These are phyloP conservation scores for Sprattus sprattus DNA, from an alignment of 2,113 vertebrate species.

Conservation along the genomic window DNA sequence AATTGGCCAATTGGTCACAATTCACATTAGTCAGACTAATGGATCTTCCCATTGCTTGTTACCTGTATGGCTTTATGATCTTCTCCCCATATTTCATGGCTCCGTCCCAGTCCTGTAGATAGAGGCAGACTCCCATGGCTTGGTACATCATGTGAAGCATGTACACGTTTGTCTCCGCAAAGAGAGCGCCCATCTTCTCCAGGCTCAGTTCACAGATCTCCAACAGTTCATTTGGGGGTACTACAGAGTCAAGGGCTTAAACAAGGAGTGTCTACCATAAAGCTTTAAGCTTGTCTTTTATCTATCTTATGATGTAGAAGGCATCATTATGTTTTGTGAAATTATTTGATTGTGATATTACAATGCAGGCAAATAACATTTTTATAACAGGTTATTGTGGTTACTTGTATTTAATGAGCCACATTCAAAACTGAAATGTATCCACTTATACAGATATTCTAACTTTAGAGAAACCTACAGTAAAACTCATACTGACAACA, in stretches of 20 bases:
- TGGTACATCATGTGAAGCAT: slow-evolving; percentile 99
- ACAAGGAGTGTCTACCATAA: background rate
- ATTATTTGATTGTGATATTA: too few species aligned
- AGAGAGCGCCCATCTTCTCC: slow-evolving; percentile 92
- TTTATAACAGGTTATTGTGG: background rate
- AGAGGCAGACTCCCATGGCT: slow-evolving; percentile 97
- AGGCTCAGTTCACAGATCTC: slow-evolving; percentile 94
- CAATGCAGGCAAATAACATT: too few species aligned
- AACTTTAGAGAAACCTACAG: background rate
- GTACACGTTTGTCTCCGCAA: slow-evolving; percentile 92
- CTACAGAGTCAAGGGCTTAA: slow-evolving; percentile 76
- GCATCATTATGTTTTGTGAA: too few species aligned
- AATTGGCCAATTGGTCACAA: background rate
- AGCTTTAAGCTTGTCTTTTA: too few species aligned
- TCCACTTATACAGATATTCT: background rate
- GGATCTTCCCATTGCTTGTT: background rate
- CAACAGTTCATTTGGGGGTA: slow-evolving; percentile 89
- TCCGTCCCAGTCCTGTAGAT: slow-evolving; percentile 94
- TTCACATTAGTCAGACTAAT: background rate
- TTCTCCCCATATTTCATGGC: slow-evolving; percentile 91
- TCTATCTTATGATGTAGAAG: too few species aligned
- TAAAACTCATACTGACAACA: background rate
- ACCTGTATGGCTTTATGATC: slow-evolving; percentile 77
- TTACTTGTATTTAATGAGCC: background rate
- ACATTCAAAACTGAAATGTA: too few species aligned